Evolutionary conservation across 2,797 vertebrate species (phyloP).

Genomic region (Acanthornis magna): DNA sequence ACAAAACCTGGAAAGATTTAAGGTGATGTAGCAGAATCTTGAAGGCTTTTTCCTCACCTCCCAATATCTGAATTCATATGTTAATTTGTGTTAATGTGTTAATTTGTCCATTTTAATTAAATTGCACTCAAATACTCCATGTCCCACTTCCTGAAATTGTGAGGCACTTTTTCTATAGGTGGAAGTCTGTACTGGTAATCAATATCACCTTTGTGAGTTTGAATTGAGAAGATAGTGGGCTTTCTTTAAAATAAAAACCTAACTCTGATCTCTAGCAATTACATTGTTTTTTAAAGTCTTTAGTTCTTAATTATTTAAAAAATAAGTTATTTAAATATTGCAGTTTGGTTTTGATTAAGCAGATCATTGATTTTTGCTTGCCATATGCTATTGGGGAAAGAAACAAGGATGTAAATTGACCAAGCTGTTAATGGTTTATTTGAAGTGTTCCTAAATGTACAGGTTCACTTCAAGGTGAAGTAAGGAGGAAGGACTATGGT

Average conservation of each 20-base stretch:
- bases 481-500: neutral
- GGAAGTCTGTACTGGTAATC: neutral
- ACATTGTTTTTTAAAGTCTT: neutral
- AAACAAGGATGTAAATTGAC: neutral
- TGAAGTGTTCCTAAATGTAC: neutral
- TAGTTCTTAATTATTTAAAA: neutral
- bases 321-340: neutral
- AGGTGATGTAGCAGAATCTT: conserved; percentile 76
- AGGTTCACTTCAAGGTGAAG: neutral
- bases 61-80: accelerated
- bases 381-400: neutral
- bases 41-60: neutral
- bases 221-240: neutral
- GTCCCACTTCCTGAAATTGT: neutral
- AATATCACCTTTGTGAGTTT: neutral
- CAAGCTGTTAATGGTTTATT: neutral
- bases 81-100: neutral
- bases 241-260: neutral
- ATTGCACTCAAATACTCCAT: neutral
- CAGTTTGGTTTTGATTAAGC: neutral
- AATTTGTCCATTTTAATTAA: neutral
- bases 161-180: neutral
- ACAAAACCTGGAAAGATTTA: conserved; percentile 94
- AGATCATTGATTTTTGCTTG: neutral
- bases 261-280: neutral